Percentiles rank a stretch among this genome's conserved stretches.
These are phyloP conservation scores for Leptinotarsa undecemlineata DNA, from an alignment of 1,140 invertebrate genomes.

Conservation along the genomic window DNA sequence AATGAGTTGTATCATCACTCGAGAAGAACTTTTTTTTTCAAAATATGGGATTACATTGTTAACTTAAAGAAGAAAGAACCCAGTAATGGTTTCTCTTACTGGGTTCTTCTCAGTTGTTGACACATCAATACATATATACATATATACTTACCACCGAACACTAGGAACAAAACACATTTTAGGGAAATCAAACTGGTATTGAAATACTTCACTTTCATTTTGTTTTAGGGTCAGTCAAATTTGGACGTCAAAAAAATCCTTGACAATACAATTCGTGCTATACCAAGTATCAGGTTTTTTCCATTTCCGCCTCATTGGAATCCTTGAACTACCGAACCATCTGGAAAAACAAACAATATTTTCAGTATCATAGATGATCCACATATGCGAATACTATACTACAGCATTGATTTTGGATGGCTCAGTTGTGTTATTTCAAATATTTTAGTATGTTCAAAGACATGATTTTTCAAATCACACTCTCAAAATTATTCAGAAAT, in stretches of 20 bases:
- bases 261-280: not conserved
- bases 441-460: not conserved
- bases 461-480: not conserved
- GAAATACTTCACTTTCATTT: slow-evolving; percentile 20
- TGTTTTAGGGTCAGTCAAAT: not conserved
- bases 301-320: slow-evolving; percentile 19
- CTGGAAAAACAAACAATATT: slow-evolving; percentile 19
- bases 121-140: no score
- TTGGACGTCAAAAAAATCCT: not conserved
- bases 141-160: slow-evolving; percentile 58
- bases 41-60: no score
- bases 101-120: no score
- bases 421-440: not conserved
- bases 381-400: not conserved
- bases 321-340: slow-evolving; percentile 4
- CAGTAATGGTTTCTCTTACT: no score
- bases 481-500: not conserved
- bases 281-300: slow-evolving; percentile 20
- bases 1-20: no score
- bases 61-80: no score
- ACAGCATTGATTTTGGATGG: not conserved
- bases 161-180: slow-evolving; percentile 60
- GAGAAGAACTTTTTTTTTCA: no score
- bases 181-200: slow-evolving; percentile 58
- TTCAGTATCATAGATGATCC: not conserved